Evolutionary conservation across 2,113 vertebrate species (phyloP).

Genomic region (Chamaea fasciata): DNA sequence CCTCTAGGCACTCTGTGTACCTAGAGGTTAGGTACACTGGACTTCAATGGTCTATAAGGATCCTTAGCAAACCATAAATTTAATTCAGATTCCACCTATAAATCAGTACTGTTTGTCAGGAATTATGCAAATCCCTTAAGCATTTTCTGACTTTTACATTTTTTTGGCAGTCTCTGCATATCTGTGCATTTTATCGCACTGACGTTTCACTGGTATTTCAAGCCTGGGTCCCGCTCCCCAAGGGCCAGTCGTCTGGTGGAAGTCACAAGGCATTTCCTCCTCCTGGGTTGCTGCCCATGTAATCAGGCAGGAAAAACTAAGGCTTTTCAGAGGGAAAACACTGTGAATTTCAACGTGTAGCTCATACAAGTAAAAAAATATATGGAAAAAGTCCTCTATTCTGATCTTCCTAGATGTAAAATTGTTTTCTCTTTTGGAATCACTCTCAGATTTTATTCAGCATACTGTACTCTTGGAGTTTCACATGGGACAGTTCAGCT

Average conservation of each 20-base stretch:
- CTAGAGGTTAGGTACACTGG: too few relatives aligned
- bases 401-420: neutral
- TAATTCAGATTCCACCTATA: neutral
- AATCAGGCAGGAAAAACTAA: neutral
- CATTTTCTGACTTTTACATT: neutral
- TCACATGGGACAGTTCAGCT: neutral
- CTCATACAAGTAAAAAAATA: neutral
- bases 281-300: neutral
- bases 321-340: neutral
- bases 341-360: neutral
- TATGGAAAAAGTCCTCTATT: neutral
- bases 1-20: neutral
- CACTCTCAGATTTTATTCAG: neutral
- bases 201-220: neutral
- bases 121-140: slow-evolving; percentile 24
- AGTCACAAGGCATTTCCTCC: slow-evolving; percentile 20
- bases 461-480: neutral
- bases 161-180: neutral
- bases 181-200: neutral
- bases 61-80: neutral
- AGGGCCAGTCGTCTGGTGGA: neutral
- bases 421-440: neutral
- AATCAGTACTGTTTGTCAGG: neutral
- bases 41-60: neutral
- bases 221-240: neutral